Percentiles rank a stretch among this genome's conserved stretches.
Conservation (phyloP, 2,113 vertebrate species). For the Cercocebus atys region DNA sequence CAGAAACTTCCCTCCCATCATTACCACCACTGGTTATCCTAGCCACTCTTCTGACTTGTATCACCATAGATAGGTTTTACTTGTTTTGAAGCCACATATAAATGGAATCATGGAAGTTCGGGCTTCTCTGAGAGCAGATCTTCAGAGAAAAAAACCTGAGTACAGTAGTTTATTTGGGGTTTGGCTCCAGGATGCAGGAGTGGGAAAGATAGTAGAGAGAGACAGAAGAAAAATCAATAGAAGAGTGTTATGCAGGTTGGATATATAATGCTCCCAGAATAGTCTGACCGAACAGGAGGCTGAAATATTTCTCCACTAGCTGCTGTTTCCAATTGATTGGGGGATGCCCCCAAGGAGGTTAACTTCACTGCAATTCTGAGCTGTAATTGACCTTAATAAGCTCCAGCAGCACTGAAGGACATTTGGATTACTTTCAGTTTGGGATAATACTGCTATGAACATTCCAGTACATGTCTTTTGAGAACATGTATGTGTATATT, state of each 20-base stretch:
- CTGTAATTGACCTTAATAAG: background rate
- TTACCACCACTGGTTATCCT: background rate
- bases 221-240: background rate
- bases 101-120: background rate
- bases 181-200: background rate
- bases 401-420: background rate
- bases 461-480: background rate
- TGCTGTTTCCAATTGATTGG: background rate
- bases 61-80: background rate
- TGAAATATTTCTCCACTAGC: background rate
- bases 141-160: background rate
- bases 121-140: background rate
- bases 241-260: background rate
- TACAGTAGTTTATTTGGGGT: background rate
- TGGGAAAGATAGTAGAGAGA: background rate
- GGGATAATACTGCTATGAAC: background rate
- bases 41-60: background rate
- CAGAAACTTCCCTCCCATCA: background rate
- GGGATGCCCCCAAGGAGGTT: background rate
- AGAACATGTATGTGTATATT: background rate
- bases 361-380: background rate
- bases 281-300: background rate
- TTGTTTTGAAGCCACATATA: background rate
- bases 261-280: background rate
- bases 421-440: conserved; percentile 27